Evolutionary conservation across 2,888 invertebrate species (phyloP).

Genomic region (Brachyopa scutellaris): DNA sequence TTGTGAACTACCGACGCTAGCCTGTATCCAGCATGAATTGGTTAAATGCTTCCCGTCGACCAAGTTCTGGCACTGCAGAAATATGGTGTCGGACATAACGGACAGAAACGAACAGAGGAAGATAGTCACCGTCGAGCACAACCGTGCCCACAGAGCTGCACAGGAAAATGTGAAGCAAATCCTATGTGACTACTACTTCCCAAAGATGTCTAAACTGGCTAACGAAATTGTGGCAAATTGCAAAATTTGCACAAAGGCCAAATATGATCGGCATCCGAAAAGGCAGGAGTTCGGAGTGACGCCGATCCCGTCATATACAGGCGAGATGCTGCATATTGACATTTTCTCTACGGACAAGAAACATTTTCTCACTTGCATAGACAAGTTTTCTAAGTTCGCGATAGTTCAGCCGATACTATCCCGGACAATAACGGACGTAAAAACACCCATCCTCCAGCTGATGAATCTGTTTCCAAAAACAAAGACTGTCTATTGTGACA

Average conservation of each 20-base stretch:
- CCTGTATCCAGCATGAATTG: background rate
- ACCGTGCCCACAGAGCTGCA: background rate
- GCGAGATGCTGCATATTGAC: slow-evolving; percentile 36
- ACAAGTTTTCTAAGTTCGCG: background rate
- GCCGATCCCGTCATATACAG: slow-evolving; percentile 16
- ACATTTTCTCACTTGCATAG: slow-evolving; percentile 20
- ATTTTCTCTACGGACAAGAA: slow-evolving; percentile 24
- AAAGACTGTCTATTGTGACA: background rate
- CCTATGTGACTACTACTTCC: slow-evolving; percentile 50
- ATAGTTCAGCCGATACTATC: slow-evolving; percentile 16
- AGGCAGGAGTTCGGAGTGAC: slow-evolving; percentile 2
- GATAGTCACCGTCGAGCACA: background rate
- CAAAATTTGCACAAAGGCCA: slow-evolving; percentile 31
- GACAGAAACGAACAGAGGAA: slow-evolving; percentile 19
- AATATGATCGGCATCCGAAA: slow-evolving; percentile 24
- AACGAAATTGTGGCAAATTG: slow-evolving; percentile 48
- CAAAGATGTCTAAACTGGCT: slow-evolving; percentile 46
- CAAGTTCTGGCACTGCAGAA: slow-evolving; percentile 20
- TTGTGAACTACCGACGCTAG: slow-evolving; percentile 6
- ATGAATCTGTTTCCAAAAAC: no score
- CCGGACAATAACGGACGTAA: background rate
- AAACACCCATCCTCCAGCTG: no score
- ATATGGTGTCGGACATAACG: slow-evolving; percentile 11
- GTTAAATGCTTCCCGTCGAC: slow-evolving; percentile 3
- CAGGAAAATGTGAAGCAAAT: background rate